Conservation (phyloP, 1,140 invertebrate genomes). For the Papilio polyxenes region DNA sequence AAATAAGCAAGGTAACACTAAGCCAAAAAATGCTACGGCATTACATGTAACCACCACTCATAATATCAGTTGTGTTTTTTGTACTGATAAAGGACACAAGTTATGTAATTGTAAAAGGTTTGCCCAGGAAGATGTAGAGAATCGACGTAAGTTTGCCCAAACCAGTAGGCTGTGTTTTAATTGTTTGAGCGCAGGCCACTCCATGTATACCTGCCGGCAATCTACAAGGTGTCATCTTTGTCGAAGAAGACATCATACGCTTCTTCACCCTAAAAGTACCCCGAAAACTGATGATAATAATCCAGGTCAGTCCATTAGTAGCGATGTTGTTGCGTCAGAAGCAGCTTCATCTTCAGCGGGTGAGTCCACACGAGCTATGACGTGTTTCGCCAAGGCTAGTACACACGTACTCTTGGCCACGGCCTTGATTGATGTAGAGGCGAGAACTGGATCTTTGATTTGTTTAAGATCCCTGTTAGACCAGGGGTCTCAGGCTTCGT, state of each 20-base stretch:
- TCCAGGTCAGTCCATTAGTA: conserved; percentile 2
- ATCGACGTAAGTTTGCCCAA: conserved; percentile 43
- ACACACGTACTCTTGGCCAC: conserved; percentile 47
- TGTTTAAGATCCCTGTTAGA: conserved; percentile 7
- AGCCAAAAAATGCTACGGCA: conserved; percentile 35
- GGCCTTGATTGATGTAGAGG: conserved; percentile 42
- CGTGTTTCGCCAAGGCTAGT: conserved; percentile 40
- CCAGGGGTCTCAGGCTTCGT: conserved; percentile 14
- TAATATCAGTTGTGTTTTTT: conserved; percentile 39
- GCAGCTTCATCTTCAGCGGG: conserved; percentile 35
- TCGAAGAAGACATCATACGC: conserved; percentile 38
- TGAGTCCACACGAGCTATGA: conserved; percentile 13
- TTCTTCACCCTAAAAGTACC: conserved; percentile 39
- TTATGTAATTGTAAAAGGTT: conserved; percentile 46
- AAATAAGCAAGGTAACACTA: conserved; percentile 29
- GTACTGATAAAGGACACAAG: conserved; percentile 44
- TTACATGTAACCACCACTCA: conserved; percentile 13
- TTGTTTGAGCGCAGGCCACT: conserved; percentile 47
- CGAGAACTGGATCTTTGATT: conserved; percentile 28
- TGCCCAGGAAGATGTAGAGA: conserved; percentile 37
- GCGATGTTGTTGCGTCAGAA: conserved; percentile 37
- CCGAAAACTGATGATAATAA: conserved; percentile 14
- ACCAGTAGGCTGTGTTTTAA: conserved; percentile 45
- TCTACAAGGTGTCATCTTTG: conserved; percentile 43
- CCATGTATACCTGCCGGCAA: conserved; percentile 38